Percentiles rank a stretch among this genome's conserved stretches.
Conservation (phyloP, 2,113 vertebrate genomes). For the Geothlypis trichas region DNA sequence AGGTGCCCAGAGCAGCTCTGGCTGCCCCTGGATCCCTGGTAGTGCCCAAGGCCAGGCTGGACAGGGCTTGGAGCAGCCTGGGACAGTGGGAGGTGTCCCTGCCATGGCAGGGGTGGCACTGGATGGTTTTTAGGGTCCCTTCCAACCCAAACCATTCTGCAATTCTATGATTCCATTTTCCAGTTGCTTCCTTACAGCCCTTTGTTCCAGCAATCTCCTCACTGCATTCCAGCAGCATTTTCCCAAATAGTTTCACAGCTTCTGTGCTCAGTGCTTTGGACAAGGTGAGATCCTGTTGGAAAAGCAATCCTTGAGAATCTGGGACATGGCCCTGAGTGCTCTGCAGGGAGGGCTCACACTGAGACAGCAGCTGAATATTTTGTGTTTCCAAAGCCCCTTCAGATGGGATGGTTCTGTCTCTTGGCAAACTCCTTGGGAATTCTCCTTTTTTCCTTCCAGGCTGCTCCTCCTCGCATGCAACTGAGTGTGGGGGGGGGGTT, state of each 20-base stretch:
- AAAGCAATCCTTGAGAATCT: background rate
- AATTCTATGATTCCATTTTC: background rate
- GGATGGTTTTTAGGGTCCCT: background rate
- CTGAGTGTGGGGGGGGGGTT: accelerated
- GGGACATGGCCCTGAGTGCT: background rate
- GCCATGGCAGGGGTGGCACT: background rate
- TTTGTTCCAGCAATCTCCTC: background rate
- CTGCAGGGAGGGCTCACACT: background rate
- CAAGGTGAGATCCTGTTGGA: background rate
- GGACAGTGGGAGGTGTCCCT: background rate
- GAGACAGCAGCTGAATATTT: background rate
- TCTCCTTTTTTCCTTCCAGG: background rate
- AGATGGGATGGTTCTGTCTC: background rate
- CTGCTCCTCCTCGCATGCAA: background rate
- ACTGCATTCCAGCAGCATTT: accelerated
- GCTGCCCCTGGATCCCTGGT: background rate
- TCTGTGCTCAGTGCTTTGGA: background rate
- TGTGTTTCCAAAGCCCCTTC: background rate
- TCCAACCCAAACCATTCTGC: background rate
- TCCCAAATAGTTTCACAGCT: background rate
- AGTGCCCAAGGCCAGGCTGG: background rate
- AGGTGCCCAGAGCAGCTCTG: background rate
- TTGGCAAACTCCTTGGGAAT: background rate
- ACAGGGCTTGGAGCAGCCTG: accelerated
- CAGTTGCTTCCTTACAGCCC: background rate